Conservation (phyloP, 2,113 vertebrate genomes). For the Burhinus bistriatus region DNA sequence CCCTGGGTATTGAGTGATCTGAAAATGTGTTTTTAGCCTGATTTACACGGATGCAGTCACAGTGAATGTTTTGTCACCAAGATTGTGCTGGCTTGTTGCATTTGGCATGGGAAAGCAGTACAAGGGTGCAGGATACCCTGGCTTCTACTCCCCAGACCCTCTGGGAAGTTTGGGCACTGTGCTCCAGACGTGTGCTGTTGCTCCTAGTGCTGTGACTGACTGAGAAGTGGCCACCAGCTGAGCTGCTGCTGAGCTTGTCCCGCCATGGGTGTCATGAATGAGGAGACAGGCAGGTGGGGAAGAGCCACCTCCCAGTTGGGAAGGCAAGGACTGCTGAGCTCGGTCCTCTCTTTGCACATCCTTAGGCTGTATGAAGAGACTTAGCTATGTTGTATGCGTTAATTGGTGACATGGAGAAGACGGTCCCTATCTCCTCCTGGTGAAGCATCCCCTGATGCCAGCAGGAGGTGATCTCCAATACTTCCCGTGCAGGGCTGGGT, state of each 20-base stretch:
- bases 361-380: not conserved
- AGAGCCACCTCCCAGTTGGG: not conserved
- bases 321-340: not conserved
- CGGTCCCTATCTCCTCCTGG: not conserved
- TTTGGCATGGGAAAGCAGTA: not conserved
- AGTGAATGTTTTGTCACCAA: not conserved
- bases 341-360: not conserved
- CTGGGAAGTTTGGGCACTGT: not conserved
- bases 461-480: not conserved
- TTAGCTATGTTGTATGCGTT: no score
- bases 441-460: not conserved
- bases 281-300: not conserved
- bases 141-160: not conserved
- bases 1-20: not conserved
- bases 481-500: not conserved
- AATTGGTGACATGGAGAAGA: not conserved
- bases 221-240: not conserved
- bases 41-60: not conserved
- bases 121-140: not conserved
- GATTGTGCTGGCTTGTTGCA: not conserved
- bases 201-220: rapidly evolving
- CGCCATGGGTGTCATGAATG: rapidly evolving
- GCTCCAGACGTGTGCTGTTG: not conserved
- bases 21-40: not conserved
- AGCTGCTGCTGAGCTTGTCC: not conserved